phyloP scores from a whole-genome alignment of 2,113 vertebrate species.

The Archilochus colubris region DNA sequence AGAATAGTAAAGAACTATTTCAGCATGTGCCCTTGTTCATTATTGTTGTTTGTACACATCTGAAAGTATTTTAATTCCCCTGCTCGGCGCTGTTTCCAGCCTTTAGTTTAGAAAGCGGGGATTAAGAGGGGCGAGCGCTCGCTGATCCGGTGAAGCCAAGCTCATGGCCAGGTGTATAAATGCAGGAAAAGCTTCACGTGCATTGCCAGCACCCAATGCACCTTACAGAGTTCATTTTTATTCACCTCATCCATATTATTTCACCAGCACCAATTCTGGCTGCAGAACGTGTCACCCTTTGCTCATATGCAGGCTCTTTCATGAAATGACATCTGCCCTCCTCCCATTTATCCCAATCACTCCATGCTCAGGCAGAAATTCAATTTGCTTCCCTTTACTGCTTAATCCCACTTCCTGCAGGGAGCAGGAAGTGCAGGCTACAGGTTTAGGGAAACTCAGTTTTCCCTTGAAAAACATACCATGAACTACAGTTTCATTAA shows the following conservation, averaged over 20 bases:
- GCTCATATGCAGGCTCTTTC: not conserved
- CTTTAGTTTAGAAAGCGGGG: not conserved
- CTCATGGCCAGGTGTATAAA: not conserved
- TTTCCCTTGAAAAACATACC: not conserved
- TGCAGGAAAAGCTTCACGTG: not conserved
- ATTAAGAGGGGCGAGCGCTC: not conserved
- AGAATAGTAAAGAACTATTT: conserved; percentile 36
- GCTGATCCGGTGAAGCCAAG: accelerated
- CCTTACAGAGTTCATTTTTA: not conserved
- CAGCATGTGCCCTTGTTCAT: conserved; percentile 42
- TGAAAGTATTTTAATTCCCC: conserved; percentile 54
- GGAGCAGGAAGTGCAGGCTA: conserved; percentile 8
- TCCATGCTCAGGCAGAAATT: not conserved
- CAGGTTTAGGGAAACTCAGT: not conserved
- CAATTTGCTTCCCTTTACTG: not conserved
- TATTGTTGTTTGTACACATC: conserved; percentile 59
- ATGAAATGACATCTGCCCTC: not conserved
- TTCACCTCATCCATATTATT: not conserved
- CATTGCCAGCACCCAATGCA: not conserved
- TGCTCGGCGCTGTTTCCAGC: not conserved
- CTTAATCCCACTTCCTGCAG: conserved; percentile 6
- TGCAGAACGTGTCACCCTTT: accelerated
- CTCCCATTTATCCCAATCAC: not conserved
- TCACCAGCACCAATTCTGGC: not conserved
- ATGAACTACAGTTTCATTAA: conserved; percentile 14